phyloP scores from a whole-genome alignment of 2,113 vertebrate genomes.

The Hippocampus guttulatus region DNA sequence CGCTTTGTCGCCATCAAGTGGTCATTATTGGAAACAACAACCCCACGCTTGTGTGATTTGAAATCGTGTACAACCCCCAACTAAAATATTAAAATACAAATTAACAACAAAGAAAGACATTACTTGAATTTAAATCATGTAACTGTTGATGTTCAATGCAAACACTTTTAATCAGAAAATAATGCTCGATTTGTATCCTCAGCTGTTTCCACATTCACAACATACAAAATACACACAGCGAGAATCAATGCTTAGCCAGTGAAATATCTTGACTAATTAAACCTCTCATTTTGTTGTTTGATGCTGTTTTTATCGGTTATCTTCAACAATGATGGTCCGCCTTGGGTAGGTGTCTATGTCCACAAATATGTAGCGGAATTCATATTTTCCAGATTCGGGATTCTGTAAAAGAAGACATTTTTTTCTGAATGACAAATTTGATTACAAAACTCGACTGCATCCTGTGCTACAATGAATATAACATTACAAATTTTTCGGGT shows the following conservation, averaged over 20 bases:
- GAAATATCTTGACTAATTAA: neutral
- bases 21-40: neutral
- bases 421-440: neutral
- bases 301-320: conserved; percentile 75
- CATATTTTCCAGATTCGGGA: conserved; percentile 79
- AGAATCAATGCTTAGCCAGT: neutral
- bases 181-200: neutral
- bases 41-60: neutral
- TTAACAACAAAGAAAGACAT: neutral
- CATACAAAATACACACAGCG: conserved; percentile 9
- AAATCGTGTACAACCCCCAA: too few species aligned
- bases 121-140: neutral
- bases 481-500: neutral
- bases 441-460: neutral
- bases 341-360: conserved; percentile 83
- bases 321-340: conserved; percentile 87
- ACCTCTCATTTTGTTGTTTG: neutral
- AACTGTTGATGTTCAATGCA: conserved; percentile 11
- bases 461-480: neutral
- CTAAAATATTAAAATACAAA: neutral
- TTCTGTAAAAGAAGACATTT: conserved; percentile 71
- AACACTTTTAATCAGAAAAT: conserved; percentile 9
- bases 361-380: conserved; percentile 88
- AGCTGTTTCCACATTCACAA: conserved; percentile 8
- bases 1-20: conserved; percentile 38